These are phyloP conservation scores for Squalus acanthias DNA, from an alignment of 2,797 vertebrate species.

Conservation along the genomic window DNA sequence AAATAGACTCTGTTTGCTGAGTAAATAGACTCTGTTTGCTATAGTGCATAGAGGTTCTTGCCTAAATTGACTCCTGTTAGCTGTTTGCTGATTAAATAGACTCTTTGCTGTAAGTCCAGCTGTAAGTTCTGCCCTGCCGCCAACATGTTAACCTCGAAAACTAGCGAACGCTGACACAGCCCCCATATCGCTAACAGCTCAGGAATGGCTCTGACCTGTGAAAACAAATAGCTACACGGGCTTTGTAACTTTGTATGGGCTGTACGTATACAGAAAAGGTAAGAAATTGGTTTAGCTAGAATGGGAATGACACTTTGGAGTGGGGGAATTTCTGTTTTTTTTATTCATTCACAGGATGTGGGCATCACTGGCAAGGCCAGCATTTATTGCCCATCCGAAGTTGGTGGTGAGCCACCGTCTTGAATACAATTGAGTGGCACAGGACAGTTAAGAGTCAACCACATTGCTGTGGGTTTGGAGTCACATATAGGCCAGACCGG, in stretches of 20 bases:
- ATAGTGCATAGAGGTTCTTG: background rate
- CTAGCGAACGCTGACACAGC: too few species aligned
- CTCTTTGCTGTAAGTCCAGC: background rate
- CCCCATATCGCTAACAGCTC: too few species aligned
- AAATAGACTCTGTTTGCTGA: background rate
- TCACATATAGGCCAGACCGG: too few species aligned
- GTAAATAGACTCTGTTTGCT: background rate
- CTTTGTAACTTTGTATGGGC: background rate
- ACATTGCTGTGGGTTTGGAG: too few species aligned
- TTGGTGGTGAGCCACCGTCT: too few species aligned
- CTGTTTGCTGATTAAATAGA: background rate
- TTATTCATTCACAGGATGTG: too few species aligned
- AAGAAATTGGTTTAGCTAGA: background rate
- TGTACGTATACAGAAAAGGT: background rate
- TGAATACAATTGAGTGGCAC: too few species aligned
- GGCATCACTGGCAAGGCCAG: too few species aligned
- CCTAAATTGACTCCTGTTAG: background rate
- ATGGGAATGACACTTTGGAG: background rate
- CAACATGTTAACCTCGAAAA: background rate
- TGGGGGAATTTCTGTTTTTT: background rate
- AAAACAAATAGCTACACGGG: background rate
- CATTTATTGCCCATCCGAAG: too few species aligned
- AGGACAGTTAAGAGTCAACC: too few species aligned
- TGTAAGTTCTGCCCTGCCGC: background rate
- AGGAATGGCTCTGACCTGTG: background rate